These are phyloP conservation scores for Alsophila aescularia DNA, from an alignment of 2,888 invertebrate genomes.

Conservation along the genomic window DNA sequence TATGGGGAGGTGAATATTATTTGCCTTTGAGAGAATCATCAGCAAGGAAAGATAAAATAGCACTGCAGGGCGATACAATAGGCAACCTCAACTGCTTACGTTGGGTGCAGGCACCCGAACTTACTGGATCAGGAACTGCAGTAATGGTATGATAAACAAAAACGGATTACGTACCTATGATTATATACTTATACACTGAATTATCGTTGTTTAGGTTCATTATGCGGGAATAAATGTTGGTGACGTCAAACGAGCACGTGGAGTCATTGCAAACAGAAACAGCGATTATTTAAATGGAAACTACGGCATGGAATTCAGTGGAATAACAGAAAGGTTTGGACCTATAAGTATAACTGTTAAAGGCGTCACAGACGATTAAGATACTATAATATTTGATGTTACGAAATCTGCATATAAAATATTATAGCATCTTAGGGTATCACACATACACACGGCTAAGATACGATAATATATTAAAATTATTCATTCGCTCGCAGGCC, in stretches of 20 bases:
- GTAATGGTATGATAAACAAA: conserved; percentile 51
- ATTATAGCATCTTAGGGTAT: no score
- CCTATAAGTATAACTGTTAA: no score
- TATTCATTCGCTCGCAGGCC: no score
- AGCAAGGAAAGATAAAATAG: conserved; percentile 3
- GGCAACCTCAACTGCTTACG: conserved; percentile 51
- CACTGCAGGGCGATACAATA: conserved; percentile 27
- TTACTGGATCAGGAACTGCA: conserved; percentile 37
- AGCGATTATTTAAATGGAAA: conserved; percentile 10
- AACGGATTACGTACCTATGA: no score
- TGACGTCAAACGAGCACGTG: conserved; percentile 53
- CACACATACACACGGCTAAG: no score
- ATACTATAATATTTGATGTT: no score
- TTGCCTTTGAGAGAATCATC: conserved; percentile 32
- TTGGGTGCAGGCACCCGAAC: conserved; percentile 49
- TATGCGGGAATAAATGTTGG: conserved; percentile 48
- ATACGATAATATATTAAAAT: no score
- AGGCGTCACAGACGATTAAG: no score
- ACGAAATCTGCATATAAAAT: no score
- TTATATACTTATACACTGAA: conserved; percentile 11
- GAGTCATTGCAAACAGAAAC: conserved; percentile 30
- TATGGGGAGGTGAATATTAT: conserved; percentile 48
- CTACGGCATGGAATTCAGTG: conserved; percentile 71
- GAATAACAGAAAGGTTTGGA: conserved; percentile 50
- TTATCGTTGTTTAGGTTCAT: conserved; percentile 47